Conservation (phyloP, 2,113 vertebrate species). For the Dasyurus viverrinus region DNA sequence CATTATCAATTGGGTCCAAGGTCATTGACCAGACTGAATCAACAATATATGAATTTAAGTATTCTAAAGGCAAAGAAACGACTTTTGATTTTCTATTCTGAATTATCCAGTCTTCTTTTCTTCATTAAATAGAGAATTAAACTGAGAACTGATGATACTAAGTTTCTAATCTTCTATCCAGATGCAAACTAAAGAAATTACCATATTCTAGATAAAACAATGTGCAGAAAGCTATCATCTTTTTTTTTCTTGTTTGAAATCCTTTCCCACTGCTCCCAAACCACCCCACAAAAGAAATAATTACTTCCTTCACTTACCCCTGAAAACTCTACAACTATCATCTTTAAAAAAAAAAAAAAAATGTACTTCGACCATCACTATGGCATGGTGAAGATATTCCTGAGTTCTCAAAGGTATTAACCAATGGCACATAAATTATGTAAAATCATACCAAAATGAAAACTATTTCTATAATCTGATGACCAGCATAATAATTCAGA, state of each 20-base stretch:
- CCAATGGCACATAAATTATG: background rate
- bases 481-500: background rate
- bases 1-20: background rate
- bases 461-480: background rate
- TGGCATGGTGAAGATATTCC: background rate
- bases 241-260: background rate
- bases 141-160: background rate
- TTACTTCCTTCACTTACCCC: too few relatives aligned
- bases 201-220: background rate
- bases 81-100: background rate
- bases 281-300: too few relatives aligned
- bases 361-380: background rate
- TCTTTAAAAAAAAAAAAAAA: background rate
- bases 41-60: background rate
- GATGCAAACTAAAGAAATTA: background rate
- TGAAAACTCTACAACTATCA: background rate
- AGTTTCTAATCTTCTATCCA: background rate
- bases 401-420: background rate
- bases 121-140: background rate
- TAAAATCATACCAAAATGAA: background rate
- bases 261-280: too few relatives aligned
- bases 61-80: background rate
- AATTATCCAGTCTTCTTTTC: background rate
- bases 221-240: background rate
- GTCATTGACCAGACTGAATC: background rate